A percentile compares a stretch with the other conserved stretches of the same genome.
phyloP scores from a whole-genome alignment of 2,113 vertebrate genomes.

The Leptobrachium ailaonicum region DNA sequence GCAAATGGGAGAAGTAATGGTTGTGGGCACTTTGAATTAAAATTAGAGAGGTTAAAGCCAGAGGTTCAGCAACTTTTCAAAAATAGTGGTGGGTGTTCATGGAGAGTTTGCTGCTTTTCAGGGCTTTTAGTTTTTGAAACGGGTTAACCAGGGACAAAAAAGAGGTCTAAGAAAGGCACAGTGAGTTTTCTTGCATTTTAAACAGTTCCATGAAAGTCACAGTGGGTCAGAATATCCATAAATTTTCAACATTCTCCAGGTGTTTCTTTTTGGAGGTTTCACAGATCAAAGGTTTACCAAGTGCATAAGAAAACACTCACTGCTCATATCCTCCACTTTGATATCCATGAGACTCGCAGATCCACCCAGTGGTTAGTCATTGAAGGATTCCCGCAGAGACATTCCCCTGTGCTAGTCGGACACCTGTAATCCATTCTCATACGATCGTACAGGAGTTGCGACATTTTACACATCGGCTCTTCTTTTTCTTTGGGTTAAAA shows the following conservation, averaged over 20 bases:
- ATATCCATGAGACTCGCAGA: slow-evolving; percentile 25
- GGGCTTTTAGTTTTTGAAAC: background rate
- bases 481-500: slow-evolving; percentile 85
- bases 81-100: too few species aligned
- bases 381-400: slow-evolving; percentile 28
- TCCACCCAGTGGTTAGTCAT: slow-evolving; percentile 6
- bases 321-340: slow-evolving; percentile 54
- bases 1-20: too few species aligned
- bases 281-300: slow-evolving; percentile 32
- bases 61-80: too few species aligned
- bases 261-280: slow-evolving; percentile 53
- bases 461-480: slow-evolving; percentile 65
- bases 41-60: too few species aligned
- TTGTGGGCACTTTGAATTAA: too few species aligned
- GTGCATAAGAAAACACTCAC: slow-evolving; percentile 46
- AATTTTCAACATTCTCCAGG: slow-evolving; percentile 53
- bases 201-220: slow-evolving; percentile 1
- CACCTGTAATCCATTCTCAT: slow-evolving; percentile 58
- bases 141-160: too few species aligned
- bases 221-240: slow-evolving; percentile 13
- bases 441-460: slow-evolving; percentile 71
- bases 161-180: too few species aligned
- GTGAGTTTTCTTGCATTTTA: too few species aligned
- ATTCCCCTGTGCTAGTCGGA: background rate
- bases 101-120: too few species aligned